Base-by-base conservation (phyloP, 2,113 vertebrate genomes). In the Fulmarus glacialis region DNA sequence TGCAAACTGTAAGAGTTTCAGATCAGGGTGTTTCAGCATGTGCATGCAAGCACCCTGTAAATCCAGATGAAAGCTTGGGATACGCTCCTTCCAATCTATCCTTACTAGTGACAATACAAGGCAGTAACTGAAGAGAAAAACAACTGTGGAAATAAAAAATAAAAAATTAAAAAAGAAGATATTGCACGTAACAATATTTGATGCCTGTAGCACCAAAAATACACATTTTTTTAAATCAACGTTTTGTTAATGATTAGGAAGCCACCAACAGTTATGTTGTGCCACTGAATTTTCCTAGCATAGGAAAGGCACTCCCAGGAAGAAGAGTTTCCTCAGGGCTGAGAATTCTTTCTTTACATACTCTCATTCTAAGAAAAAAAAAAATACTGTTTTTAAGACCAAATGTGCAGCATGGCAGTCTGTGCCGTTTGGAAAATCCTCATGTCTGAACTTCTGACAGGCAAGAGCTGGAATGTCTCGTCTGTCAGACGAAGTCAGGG, bases 1-100 rank as follows among this genome's bases (percentile, higher is more conserved):
- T 79, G 53, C 45, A 60, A 47, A 75, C 3, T 9, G 3, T 30
- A 36, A 36, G 55, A 56, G 26, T 43, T 70, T 73, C 59, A 78
- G 42, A 38, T 15, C 0, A 0, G 17, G 2, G 7, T 48, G 24
- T 70, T 91, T 81, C 36, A n/a, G 24, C 3, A 1, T n/a, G 19
- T 53, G 47, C 45, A 66, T 14, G 12, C 27, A 68, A 90, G 40
- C 34, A 40, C 8, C 12, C 42, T 58, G 5, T 60, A 82, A 71
- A 89, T 58, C 59, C 52, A 84, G 11, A 52, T 16, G 63, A 81
- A 89, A 89, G 36, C 34, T 32, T 78, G 17, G n/a, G 27, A 78
- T 66, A 52, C 2, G 11, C 1, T 78, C 38, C 27, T 90, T 78
- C 17, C 40, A 67, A 47, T 36, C 24, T 48, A 13, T 43, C 42